Evolutionary conservation across 1,140 invertebrate genomes (phyloP), one percentile per base, ranked within the genome.

Genomic region (Zaprionus camerounensis): DNA sequence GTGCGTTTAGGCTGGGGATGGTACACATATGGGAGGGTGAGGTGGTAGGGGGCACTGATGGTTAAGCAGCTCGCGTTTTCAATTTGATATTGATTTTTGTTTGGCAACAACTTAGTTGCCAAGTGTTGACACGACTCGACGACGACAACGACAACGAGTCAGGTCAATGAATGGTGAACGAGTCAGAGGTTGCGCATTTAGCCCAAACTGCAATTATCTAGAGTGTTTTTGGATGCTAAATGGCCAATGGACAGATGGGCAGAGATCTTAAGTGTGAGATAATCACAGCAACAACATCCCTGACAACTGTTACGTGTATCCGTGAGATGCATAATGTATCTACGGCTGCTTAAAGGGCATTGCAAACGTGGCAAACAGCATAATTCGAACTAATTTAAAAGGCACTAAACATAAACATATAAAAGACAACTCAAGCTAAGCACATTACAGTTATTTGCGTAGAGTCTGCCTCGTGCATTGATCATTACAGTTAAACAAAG

Each of bases 81-180:
- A 67, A 81, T 64, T 69, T 63, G 11, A 38, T 86, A 85, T 86
- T 76, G 82, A 85, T 85, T 85, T 85, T 78, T 51, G 34, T 24
- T 38, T 57, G 65, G 53, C 70, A 72, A 72, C 53, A 72, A 59
- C 55, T 57, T 74, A 38, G 58, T 46, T 59, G 55, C 28, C 69
- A 71, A 67, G 78, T 79, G 81, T 84, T 81, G 81, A 81, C 79
- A 81, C 69, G 31, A 68, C 63, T 62, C 51, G 36, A 66, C 63
- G 49, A 34, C 31, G 31, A 34, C 38, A 41, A 41, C 38, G 20
- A 20, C 20, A 36, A 57, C 57, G 31, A 61, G 58, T 41, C 70
- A 55, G 62, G 78, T 70, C 76, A 75, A 71, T 76, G 76, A 65
- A 61, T 67, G 28, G 31, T 20, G 3, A 22, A 41, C 26, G 26